phyloP scores from a whole-genome alignment of 2,888 invertebrate species.

The Agrochola lota region DNA sequence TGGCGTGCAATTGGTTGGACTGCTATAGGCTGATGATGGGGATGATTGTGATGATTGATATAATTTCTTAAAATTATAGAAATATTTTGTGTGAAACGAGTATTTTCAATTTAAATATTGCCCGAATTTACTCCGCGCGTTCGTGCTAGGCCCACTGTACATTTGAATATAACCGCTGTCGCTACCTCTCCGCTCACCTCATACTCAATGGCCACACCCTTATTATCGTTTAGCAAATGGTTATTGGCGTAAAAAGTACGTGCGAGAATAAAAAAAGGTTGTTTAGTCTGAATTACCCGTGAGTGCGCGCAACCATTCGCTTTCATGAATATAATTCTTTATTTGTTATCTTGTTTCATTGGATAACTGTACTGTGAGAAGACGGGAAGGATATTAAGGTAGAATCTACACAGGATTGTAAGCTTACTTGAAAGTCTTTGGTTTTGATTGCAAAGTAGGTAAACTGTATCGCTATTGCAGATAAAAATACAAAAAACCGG shows the following conservation, averaged over 20 bases:
- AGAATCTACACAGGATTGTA: neutral
- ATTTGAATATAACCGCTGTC: neutral
- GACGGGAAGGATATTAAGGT: neutral
- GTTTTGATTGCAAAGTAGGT: neutral
- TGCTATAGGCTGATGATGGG: too few species aligned
- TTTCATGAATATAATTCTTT: slow-evolving; percentile 58
- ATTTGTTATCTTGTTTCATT: slow-evolving; percentile 44
- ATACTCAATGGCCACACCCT: slow-evolving; percentile 9
- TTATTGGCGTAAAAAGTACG: slow-evolving; percentile 63
- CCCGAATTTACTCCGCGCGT: too few species aligned
- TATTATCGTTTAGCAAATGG: slow-evolving; percentile 61
- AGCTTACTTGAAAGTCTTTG: neutral
- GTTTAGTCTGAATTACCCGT: slow-evolving; percentile 38
- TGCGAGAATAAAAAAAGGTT: slow-evolving; percentile 53
- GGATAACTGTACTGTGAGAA: slow-evolving; percentile 30
- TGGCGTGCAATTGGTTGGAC: too few species aligned
- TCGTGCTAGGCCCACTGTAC: too few species aligned
- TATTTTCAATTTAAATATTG: too few species aligned
- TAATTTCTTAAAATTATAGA: too few species aligned
- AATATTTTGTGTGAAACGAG: too few species aligned
- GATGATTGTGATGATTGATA: too few species aligned
- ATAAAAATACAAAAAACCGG: neutral
- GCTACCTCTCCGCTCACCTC: neutral
- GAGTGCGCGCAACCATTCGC: slow-evolving; percentile 49
- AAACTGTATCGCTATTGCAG: neutral